phyloP scores from a whole-genome alignment of 2,797 vertebrate genomes.

The Spinus pinus region DNA sequence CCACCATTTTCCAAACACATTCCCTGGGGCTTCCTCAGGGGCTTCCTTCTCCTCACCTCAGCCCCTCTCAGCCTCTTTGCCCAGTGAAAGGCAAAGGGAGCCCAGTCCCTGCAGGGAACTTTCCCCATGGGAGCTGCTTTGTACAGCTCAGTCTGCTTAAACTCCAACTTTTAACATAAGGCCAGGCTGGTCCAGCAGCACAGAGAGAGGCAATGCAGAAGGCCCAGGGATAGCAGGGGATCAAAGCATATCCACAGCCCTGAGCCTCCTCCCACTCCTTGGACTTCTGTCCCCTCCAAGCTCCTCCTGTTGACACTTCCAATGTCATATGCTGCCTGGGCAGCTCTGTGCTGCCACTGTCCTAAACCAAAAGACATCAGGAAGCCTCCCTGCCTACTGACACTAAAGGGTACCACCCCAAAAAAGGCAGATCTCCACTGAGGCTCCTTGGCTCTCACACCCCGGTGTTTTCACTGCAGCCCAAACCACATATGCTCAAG shows the following conservation, averaged over 20 bases:
- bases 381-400: not conserved
- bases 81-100: not conserved
- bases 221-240: not conserved
- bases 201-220: not conserved
- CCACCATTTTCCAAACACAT: not conserved
- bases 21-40: not conserved
- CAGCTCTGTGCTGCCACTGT: not conserved
- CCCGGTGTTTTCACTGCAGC: not conserved
- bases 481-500: rapidly evolving
- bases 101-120: not conserved
- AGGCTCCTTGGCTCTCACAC: not conserved
- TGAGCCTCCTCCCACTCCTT: not conserved
- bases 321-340: rapidly evolving
- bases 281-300: not conserved
- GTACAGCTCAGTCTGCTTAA: not conserved
- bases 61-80: not conserved
- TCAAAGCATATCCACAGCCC: rapidly evolving
- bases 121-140: not conserved
- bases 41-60: not conserved
- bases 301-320: not conserved
- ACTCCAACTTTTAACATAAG: not conserved
- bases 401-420: not conserved
- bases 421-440: not conserved
- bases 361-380: not conserved
- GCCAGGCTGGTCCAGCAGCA: not conserved